These are phyloP conservation scores for Phoeniculus purpureus DNA, from an alignment of 2,797 vertebrate species.

Conservation along the genomic window DNA sequence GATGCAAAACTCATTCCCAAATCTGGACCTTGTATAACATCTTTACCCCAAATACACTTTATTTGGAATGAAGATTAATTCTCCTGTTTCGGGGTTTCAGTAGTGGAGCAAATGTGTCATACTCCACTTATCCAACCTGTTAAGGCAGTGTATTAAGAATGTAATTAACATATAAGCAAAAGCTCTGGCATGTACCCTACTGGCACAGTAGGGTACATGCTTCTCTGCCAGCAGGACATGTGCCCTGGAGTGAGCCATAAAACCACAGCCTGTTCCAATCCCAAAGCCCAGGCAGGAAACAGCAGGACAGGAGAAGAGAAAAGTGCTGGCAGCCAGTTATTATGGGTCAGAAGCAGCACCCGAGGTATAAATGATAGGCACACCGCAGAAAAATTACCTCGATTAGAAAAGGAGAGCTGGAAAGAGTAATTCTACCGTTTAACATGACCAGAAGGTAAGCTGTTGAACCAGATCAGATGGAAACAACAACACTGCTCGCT, in stretches of 20 bases:
- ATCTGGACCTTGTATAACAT: not conserved
- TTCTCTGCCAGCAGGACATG: not conserved
- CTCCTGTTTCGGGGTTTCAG: not conserved
- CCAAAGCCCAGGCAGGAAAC: not conserved
- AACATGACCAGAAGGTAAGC: not conserved
- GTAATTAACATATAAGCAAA: conserved; percentile 28
- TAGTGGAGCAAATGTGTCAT: not conserved
- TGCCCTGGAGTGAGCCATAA: not conserved
- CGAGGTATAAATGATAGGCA: not conserved
- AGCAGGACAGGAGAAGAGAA: not conserved
- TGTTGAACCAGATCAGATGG: not conserved
- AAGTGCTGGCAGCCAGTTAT: not conserved
- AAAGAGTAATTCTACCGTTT: not conserved
- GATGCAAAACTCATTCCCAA: not conserved
- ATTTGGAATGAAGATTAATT: not conserved
- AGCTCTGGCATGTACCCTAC: not conserved
- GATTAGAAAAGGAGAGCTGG: not conserved
- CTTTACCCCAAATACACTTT: not conserved
- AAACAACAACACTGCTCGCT: not conserved
- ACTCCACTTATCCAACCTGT: not conserved
- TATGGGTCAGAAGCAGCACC: not conserved
- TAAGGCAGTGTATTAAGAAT: conserved; percentile 2
- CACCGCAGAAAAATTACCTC: not conserved
- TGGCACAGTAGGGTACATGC: not conserved
- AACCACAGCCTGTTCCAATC: not conserved